These are phyloP conservation scores for Heliconius hermathena DNA, from an alignment of 1,140 invertebrate genomes.

Conservation along the genomic window DNA sequence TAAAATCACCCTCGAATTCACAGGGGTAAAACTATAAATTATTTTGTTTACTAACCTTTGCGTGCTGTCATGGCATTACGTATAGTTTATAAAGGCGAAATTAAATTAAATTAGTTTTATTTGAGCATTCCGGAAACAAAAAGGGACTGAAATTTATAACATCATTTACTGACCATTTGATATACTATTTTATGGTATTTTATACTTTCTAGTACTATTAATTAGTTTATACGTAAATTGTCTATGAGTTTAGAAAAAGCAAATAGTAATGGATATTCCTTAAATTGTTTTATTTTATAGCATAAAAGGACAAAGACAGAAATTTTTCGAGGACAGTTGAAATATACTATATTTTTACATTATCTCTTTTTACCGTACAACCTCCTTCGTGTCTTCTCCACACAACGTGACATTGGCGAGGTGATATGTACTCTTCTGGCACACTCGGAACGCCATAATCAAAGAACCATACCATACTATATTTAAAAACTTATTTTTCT, in stretches of 20 bases:
- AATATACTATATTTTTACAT: too few species aligned
- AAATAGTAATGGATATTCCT: neutral
- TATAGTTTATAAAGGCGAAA: slow-evolving; percentile 27
- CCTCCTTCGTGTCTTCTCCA: too few species aligned
- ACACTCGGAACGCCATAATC: too few species aligned
- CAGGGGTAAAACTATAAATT: slow-evolving; percentile 19
- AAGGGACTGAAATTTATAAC: slow-evolving; percentile 25
- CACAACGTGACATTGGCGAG: too few species aligned
- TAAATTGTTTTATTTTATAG: too few species aligned
- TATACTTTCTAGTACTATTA: neutral
- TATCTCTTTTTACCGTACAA: too few species aligned
- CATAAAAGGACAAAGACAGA: too few species aligned
- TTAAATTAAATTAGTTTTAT: slow-evolving; percentile 34
- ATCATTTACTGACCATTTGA: slow-evolving; percentile 27
- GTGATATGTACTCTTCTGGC: too few species aligned
- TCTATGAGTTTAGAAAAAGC: neutral
- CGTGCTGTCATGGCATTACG: slow-evolving; percentile 29
- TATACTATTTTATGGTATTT: slow-evolving; percentile 9
- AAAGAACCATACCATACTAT: too few species aligned
- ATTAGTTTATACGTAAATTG: neutral
- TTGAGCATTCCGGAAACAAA: slow-evolving; percentile 29
- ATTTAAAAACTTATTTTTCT: too few species aligned
- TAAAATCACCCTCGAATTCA: slow-evolving; percentile 25
- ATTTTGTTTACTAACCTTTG: slow-evolving; percentile 25
- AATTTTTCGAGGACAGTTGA: too few species aligned